Evolutionary conservation across 2,113 vertebrate genomes (phyloP).

Genomic region (Camelus bactrianus): DNA sequence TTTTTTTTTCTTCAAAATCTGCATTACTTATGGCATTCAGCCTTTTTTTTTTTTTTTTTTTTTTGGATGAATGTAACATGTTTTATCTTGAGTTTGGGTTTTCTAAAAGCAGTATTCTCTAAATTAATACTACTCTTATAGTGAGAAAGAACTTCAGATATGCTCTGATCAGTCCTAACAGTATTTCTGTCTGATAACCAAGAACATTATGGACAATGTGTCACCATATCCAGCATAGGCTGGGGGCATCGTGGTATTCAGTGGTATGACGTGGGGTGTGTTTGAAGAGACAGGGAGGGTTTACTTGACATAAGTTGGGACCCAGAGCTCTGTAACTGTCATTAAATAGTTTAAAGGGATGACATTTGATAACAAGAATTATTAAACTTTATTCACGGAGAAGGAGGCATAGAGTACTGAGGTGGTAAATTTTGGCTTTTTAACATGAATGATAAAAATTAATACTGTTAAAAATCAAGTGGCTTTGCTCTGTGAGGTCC

Average conservation of each 20-base stretch:
- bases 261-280: not conserved
- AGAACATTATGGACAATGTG: not conserved
- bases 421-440: not conserved
- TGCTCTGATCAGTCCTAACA: not conserved
- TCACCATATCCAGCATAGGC: not conserved
- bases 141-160: not conserved
- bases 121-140: not conserved
- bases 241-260: not conserved
- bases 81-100: conserved; percentile 18
- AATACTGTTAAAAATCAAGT: conserved; percentile 25
- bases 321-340: not conserved
- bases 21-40: not conserved
- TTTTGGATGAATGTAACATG: not conserved
- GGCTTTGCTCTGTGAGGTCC: not conserved
- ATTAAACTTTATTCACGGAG: not conserved
- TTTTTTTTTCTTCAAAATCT: conserved; percentile 4
- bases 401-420: not conserved
- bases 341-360: not conserved
- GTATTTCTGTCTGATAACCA: not conserved
- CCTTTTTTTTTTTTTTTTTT: not conserved
- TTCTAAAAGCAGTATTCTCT: not conserved
- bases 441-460: conserved; percentile 46
- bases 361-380: not conserved
- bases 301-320: not conserved
- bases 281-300: not conserved